Conservation (phyloP, 2,888 invertebrate genomes). For the Adineta ricciae region DNA sequence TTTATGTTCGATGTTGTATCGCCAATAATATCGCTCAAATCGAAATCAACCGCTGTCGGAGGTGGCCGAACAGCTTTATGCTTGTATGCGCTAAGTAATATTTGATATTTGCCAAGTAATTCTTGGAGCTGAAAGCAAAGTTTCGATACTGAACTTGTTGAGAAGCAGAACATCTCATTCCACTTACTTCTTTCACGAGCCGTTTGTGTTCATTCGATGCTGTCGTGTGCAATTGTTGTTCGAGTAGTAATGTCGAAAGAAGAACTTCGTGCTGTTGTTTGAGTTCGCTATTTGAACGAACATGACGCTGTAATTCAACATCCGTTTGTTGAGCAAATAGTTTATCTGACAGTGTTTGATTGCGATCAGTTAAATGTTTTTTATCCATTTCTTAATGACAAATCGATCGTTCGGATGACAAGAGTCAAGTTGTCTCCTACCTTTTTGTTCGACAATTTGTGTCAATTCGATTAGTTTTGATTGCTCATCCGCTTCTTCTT, state of each 20-base stretch:
- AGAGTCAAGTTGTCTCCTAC: neutral
- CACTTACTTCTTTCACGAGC: neutral
- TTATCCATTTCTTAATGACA: constrained; percentile 7
- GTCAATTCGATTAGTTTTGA: neutral
- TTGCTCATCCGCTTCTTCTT: neutral
- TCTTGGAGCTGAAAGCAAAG: neutral
- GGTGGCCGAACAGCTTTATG: neutral
- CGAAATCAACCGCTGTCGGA: neutral
- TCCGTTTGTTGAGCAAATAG: neutral
- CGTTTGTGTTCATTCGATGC: neutral
- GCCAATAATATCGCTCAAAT: neutral
- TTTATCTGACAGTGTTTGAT: neutral
- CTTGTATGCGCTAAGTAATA: neutral
- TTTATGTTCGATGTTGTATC: neutral
- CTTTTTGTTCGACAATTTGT: constrained; percentile 1
- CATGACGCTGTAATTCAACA: neutral
- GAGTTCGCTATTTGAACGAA: neutral
- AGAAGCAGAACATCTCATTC: no score
- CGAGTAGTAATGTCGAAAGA: neutral
- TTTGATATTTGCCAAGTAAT: neutral
- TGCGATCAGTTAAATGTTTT: neutral
- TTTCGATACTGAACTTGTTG: neutral
- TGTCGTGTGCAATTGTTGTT: neutral
- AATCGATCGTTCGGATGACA: no score
- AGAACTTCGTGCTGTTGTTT: constrained; percentile 7